Evolutionary conservation across 1,140 invertebrate species (phyloP).

Genomic region (Hycleus cichorii): DNA sequence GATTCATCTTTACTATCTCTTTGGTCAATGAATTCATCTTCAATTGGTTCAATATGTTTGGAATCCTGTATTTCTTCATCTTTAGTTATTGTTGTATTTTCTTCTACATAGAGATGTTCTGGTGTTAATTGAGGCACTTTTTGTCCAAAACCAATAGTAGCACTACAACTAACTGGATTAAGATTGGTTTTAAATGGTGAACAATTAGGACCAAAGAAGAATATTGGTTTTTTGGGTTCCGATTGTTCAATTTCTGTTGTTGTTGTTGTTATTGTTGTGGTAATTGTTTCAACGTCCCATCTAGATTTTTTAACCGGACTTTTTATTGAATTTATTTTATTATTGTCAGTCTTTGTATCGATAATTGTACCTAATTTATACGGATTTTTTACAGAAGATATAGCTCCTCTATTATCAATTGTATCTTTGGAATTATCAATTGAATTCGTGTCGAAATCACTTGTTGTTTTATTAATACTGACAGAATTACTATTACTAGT

Average conservation of each 20-base stretch:
- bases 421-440: constrained; percentile 3
- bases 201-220: constrained; percentile 44
- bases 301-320: constrained; percentile 42
- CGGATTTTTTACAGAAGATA: constrained; percentile 6
- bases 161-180: neutral
- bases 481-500: constrained; percentile 4
- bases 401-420: neutral
- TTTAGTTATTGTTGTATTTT: no score
- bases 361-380: constrained; percentile 20
- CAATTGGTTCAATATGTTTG: no score
- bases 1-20: no score
- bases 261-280: neutral
- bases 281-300: constrained; percentile 46
- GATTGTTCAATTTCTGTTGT: constrained; percentile 1
- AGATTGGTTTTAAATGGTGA: constrained; percentile 7
- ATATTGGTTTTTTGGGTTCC: constrained; percentile 37
- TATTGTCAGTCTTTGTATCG: constrained; percentile 26
- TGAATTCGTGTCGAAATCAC: neutral
- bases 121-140: constrained; percentile 2
- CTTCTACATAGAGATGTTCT: no score
- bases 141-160: constrained; percentile 4
- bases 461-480: constrained; percentile 4
- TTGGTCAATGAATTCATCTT: no score
- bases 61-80: no score
- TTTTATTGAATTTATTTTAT: constrained; percentile 5